Evolutionary conservation across 2,797 vertebrate species (phyloP).

Genomic region (Otolemur crassicaudatus): DNA sequence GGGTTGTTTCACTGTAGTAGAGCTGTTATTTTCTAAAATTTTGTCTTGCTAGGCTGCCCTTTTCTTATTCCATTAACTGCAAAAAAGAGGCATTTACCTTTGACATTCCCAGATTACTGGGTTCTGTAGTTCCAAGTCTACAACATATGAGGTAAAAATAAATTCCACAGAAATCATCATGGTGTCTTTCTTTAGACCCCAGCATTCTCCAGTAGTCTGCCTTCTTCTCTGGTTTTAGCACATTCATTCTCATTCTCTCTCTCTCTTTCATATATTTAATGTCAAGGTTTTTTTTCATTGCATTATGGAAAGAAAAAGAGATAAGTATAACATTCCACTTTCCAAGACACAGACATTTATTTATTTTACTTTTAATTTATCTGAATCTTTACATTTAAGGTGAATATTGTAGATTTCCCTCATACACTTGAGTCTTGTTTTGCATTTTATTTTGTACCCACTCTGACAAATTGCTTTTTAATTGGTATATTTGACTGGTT

Average conservation of each 20-base stretch:
- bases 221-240: too few species aligned
- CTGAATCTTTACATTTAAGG: background rate
- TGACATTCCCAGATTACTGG: background rate
- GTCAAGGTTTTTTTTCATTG: background rate
- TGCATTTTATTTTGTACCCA: background rate
- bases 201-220: background rate
- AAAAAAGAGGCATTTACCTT: background rate
- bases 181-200: background rate
- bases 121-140: background rate
- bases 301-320: background rate
- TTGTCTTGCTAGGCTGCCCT: background rate
- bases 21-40: background rate
- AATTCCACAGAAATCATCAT: background rate
- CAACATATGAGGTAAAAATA: background rate
- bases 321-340: background rate
- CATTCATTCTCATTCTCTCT: too few species aligned
- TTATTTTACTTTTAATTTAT: background rate
- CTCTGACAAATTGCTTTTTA: background rate
- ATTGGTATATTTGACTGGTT: background rate
- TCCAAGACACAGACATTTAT: background rate
- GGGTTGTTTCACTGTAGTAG: too few species aligned
- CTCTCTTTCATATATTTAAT: background rate
- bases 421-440: background rate
- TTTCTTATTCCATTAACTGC: background rate
- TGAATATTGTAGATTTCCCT: background rate